Base-by-base conservation (phyloP, 1,140 invertebrate species). In the Stegodyphus mimosarum region DNA sequence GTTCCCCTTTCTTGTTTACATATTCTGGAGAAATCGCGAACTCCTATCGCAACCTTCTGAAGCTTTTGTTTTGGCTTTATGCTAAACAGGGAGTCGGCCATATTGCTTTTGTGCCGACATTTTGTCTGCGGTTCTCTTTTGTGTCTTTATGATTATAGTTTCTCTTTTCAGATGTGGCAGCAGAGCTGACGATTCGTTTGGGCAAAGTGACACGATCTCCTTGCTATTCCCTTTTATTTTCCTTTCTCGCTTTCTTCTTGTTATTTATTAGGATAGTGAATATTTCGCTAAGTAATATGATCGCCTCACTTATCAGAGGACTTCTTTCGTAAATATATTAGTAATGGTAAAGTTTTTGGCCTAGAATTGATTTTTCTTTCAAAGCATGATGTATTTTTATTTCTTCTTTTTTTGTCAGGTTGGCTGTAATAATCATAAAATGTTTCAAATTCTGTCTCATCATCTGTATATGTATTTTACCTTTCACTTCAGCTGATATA, bases 31-130 rank as follows among this genome's bases (percentile, higher is more conserved):
- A 60, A 17, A 15, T 81, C 69, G 48, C 7, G 33, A 33, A 84
- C 76, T 74, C 70, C 50, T 49, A 55, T 69, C 70, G 15, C 17
- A 48, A 69, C 33, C 63, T 71, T 64, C 55, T 33, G 2, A 11
- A 13, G 60, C 66, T 55, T 84, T 84, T 84, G 81, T 84, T 84
- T 84, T 52, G 63, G 52, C 48, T 83, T 83, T 83, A 84, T 84
- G 81, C 81, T 84, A 84, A 84, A 50, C 15, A 84, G 66, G n/a
- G 3, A 13, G 50, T 7, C 80, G 5, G 60, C 80, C 80, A 74
- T 83, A 64, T 83, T 83, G 80, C 80, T 66, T 83, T 83, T 83
- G 80, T 83, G 70, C 51, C 2, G 33, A 60, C 55, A 60, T 60
- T 60, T 60, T 51, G 51, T 11, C 64, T n/a, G 17, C 33, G 53